Percentiles rank a stretch among this genome's conserved stretches.
phyloP scores from a whole-genome alignment of 2,797 vertebrate species.

The Catamblyrhynchus diadema region DNA sequence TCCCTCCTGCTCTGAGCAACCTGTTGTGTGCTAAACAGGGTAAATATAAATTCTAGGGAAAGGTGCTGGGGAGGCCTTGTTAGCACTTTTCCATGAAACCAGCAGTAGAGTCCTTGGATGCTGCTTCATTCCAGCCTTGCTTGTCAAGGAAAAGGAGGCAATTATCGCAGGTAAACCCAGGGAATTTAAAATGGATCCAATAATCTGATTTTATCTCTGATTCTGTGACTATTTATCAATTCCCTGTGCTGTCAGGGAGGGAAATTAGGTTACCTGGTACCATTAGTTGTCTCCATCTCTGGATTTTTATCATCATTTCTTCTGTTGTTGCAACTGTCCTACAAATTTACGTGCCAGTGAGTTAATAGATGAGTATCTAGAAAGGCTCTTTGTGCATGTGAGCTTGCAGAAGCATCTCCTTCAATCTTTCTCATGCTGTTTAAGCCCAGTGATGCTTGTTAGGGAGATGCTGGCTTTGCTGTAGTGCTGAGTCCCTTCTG shows the following conservation, averaged over 20 bases:
- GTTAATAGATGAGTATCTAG: conserved; percentile 32
- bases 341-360: background rate
- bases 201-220: conserved; percentile 26
- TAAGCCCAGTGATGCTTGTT: background rate
- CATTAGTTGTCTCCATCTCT: background rate
- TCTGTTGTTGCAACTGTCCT: background rate
- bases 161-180: background rate
- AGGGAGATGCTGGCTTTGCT: background rate
- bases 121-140: background rate
- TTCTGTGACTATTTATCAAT: conserved; percentile 24
- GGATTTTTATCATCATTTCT: background rate
- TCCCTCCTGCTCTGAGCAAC: background rate
- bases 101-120: background rate
- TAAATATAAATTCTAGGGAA: background rate
- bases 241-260: background rate
- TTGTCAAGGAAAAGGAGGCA: background rate
- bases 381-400: background rate
- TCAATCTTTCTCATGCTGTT: background rate
- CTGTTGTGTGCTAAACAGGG: background rate
- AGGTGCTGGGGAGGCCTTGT: background rate
- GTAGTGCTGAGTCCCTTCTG: background rate
- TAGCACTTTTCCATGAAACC: background rate
- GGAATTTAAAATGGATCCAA: conserved; percentile 28
- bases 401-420: background rate
- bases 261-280: conserved; percentile 36